phyloP scores from a whole-genome alignment of 2,113 vertebrate genomes.

The Chaetorhynchus papuensis region DNA sequence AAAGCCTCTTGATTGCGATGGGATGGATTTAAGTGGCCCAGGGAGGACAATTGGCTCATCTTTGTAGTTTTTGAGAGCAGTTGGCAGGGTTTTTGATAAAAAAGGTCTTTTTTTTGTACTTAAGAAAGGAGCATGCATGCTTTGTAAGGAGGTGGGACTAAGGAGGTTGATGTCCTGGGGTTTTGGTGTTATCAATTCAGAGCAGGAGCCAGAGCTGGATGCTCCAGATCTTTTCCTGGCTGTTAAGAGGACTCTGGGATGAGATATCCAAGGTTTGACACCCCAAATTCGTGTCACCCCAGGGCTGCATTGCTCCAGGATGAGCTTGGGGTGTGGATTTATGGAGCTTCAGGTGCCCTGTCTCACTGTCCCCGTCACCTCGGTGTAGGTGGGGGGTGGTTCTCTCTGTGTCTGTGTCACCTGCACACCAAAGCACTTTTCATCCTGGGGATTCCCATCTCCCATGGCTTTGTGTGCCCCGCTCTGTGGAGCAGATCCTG shows the following conservation, averaged over 20 bases:
- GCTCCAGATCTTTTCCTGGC: not conserved
- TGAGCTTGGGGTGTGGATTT: not conserved
- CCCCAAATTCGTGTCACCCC: not conserved
- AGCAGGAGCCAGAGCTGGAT: not conserved
- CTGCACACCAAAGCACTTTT: not conserved
- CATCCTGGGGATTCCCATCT: not conserved
- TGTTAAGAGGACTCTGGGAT: not conserved
- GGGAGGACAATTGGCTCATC: not conserved
- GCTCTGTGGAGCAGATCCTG: not conserved
- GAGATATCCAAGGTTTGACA: not conserved
- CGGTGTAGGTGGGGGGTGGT: fast-evolving
- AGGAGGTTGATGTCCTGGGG: not conserved
- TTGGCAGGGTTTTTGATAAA: not conserved
- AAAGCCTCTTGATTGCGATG: not conserved
- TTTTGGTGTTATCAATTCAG: not conserved
- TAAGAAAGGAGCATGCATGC: not conserved
- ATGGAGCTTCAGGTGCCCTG: not conserved
- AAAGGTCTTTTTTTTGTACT: not conserved
- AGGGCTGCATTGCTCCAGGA: not conserved
- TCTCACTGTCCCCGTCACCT: not conserved
- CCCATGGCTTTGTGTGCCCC: not conserved
- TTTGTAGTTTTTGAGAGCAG: not conserved
- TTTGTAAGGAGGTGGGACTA: not conserved
- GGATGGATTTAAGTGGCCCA: not conserved
- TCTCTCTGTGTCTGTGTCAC: not conserved